Conservation (phyloP, 2,888 invertebrate genomes). For the Hoplodrina ambigua region DNA sequence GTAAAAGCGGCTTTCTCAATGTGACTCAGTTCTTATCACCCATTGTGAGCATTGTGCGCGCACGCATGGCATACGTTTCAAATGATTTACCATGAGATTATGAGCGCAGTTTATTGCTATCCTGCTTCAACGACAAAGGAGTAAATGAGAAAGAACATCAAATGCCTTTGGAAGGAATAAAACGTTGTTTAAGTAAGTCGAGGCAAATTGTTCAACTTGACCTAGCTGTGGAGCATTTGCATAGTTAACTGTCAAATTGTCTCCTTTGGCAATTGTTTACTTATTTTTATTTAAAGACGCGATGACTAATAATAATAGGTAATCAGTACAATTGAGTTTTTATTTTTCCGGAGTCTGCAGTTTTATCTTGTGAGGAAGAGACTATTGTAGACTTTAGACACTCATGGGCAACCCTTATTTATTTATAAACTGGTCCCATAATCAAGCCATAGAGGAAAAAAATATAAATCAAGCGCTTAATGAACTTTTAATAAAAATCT, state of each 20-base stretch:
- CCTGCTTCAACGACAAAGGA: slow-evolving; percentile 22
- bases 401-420: too few relatives aligned
- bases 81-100: slow-evolving; percentile 60
- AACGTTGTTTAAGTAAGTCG: slow-evolving; percentile 27
- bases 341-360: too few relatives aligned
- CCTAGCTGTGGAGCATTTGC: slow-evolving; percentile 40
- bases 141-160: slow-evolving; percentile 24
- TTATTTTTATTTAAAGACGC: not conserved
- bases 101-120: slow-evolving; percentile 20
- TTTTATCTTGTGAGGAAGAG: too few relatives aligned
- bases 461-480: too few relatives aligned
- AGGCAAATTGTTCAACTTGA: slow-evolving; percentile 46
- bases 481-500: too few relatives aligned
- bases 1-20: slow-evolving; percentile 67
- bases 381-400: too few relatives aligned
- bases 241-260: slow-evolving; percentile 27
- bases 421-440: too few relatives aligned
- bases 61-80: slow-evolving; percentile 50
- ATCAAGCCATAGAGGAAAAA: too few relatives aligned
- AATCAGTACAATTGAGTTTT: not conserved
- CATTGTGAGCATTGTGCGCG: slow-evolving; percentile 65
- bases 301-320: not conserved
- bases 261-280: slow-evolving; percentile 13
- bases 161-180: slow-evolving; percentile 26
- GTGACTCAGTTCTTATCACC: slow-evolving; percentile 68